Conservation (phyloP, 2,113 vertebrate genomes). For the Lamprologus speciosus region DNA sequence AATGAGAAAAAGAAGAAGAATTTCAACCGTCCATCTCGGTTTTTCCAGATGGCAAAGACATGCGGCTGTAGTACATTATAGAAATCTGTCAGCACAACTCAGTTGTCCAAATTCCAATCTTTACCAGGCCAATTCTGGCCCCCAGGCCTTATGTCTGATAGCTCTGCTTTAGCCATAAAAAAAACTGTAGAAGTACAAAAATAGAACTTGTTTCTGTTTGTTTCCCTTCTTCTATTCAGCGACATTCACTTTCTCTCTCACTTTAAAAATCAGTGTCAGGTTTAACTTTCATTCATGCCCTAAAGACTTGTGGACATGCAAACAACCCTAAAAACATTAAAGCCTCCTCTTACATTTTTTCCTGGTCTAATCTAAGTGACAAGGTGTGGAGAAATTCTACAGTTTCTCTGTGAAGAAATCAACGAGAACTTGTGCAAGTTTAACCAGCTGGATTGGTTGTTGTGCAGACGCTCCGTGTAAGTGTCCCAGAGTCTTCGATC, state of each 20-base stretch:
- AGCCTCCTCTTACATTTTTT: not conserved
- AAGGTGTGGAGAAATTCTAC: not conserved
- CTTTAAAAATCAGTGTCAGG: not conserved
- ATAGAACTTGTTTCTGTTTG: not conserved
- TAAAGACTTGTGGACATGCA: not conserved
- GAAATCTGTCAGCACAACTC: not conserved
- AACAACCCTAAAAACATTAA: not conserved
- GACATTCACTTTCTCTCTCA: not conserved
- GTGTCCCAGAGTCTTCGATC: not conserved
- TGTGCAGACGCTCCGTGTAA: not conserved
- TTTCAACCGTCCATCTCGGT: not conserved
- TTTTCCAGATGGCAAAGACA: not conserved
- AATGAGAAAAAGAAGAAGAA: not conserved
- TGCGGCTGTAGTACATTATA: not conserved
- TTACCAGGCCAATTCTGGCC: not conserved
- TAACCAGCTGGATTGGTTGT: not conserved
- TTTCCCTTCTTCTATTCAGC: not conserved
- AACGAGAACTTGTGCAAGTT: not conserved
- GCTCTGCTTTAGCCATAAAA: not conserved
- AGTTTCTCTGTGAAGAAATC: not conserved
- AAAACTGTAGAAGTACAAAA: not conserved
- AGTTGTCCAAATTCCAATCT: not conserved
- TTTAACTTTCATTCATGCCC: not conserved
- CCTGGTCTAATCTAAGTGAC: not conserved
- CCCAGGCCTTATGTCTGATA: accelerated